Evolutionary conservation across 2,113 vertebrate species (phyloP), one percentile per base, ranked within the genome.

Genomic region (Oophaga pumilio): DNA sequence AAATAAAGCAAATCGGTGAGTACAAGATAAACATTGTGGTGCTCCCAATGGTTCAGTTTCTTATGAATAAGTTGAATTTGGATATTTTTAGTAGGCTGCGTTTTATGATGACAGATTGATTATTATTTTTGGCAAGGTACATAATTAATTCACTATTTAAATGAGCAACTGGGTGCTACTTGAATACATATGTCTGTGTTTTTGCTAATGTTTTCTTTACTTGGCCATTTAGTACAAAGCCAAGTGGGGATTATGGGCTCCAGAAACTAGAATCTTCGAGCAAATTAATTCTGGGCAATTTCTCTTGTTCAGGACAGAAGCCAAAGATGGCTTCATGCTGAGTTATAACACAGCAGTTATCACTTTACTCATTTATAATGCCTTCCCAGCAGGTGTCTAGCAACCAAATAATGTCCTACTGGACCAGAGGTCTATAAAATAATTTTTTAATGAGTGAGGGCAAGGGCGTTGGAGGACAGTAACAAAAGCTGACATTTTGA

Each of bases 291-390:
- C 71, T 88, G 76, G 87, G 64, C 18, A 18, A 18, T 74, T 82
- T 87, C 64, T 74, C 33, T 74, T 89, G 20, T 84, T 91, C 33
- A 56, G 33, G 76, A 82, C 18, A 18, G 81, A 84, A 73, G 74
- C 66, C 50, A 84, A 88, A 73, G 57, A 88, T 88, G 71, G 85
- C 89, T 85, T 76, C 33, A 49, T 87, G 57, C 28, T 60, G 90
- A 85, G 85, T 53, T 64, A 87, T 90, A 87, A 91, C 88, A 89
- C 71, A 28, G 8, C 18, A 10, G 59, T 78, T 90, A 89, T 82
- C 11, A 0, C 68, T 22, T 85, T 88, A 82, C 22, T 83, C 73
- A 18, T 88, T 89, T 89, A 71, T 57, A 80, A 71, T 89, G 87
- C 78, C 62, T 89, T 59, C 60, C 86, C 86, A 76, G 50, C 56